Base-by-base conservation (phyloP, 2,888 invertebrate species). In the Bedellia somnulentella region DNA sequence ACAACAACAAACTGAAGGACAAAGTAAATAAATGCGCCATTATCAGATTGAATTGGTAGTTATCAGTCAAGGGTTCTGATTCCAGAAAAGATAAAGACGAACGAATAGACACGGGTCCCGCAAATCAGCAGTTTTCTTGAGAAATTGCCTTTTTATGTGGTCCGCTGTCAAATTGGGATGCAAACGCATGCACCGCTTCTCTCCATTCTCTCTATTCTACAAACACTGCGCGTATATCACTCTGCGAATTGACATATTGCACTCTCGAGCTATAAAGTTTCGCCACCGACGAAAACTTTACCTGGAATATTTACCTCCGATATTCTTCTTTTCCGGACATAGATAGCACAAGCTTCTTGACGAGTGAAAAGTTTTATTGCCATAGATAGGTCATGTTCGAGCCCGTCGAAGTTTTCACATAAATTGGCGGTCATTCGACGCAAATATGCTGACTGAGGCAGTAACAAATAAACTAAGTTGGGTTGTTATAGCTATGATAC, bases 401-500 rank as follows among this genome's bases (percentile, higher is more conserved):
- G 61, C 63, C 61, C 61, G 58, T 61, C 47, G 57, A 75, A 73
- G 57, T 75, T 75, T 73, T 59, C 71, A 60, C 75, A 73, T 75
- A 75, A 75, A 75, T 73, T 71, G 71, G 67, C 73, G 75, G 75
- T 73, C 73, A 75, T 71, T 73, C 70, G 61, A 70, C 59, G 68
- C 60, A 70, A 73, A 73, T 73, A 75, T 75, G 75, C 71, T 73
- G 71, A 75, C 73, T 68, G 68, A 61, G 68, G 56, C 61, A 60
- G 67, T 73, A 73, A 73, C 75, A 73, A 73, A 75, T 75, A 75
- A 70, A 68, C 71, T 70, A 73, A 75, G 57, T 73, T 73, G 47
- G 68, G 67, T 62, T 68, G 71, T 71, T 75, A 75, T 71, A 75
- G 71, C 70, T 59, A 64, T 68, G 68, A 68, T 75, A 71, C 73